These are phyloP conservation scores for Reticulitermes speratus DNA, from an alignment of 1,140 invertebrate species.

Conservation along the genomic window DNA sequence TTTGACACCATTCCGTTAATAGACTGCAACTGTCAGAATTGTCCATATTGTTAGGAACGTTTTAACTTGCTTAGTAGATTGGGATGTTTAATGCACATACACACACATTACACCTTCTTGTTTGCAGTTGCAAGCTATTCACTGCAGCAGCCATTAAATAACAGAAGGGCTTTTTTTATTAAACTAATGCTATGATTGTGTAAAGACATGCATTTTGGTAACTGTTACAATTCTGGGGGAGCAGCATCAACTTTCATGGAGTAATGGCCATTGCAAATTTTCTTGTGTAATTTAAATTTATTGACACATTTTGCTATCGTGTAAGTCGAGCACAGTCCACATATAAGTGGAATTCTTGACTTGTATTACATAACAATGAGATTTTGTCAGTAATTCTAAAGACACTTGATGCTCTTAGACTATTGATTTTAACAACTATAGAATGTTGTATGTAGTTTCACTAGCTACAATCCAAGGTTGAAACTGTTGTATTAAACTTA, in stretches of 20 bases:
- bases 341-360: background rate
- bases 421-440: background rate
- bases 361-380: background rate
- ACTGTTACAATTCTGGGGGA: constrained; percentile 9
- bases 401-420: background rate
- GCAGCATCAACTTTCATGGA: background rate
- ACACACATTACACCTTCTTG: background rate
- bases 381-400: background rate
- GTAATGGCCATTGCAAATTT: constrained; percentile 4
- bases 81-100: constrained; percentile 15
- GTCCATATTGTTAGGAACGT: constrained; percentile 6
- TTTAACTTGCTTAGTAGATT: background rate
- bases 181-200: constrained; percentile 7
- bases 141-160: background rate
- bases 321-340: background rate
- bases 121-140: background rate
- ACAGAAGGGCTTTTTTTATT: constrained; percentile 11
- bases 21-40: background rate
- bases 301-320: background rate
- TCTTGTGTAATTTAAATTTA: background rate
- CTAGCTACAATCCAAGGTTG: background rate
- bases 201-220: background rate
- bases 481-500: background rate
- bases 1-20: background rate
- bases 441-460: background rate